Evolutionary conservation across 2,113 vertebrate species (phyloP).

Genomic region (Gobio gobio): DNA sequence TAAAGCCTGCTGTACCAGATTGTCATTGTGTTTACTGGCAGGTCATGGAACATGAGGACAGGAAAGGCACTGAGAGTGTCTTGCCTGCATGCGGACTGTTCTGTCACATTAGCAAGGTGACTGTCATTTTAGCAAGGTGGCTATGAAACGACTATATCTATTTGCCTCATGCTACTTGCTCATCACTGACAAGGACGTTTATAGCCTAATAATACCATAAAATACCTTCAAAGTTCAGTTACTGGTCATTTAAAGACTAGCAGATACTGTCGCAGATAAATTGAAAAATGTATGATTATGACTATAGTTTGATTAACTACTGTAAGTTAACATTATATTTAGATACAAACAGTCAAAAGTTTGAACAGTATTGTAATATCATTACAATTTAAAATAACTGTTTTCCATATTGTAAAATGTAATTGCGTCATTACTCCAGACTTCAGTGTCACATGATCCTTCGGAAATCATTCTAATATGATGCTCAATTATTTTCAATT

Average conservation of each 20-base stretch:
- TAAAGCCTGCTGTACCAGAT: constrained; percentile 19
- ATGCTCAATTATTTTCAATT: too few species aligned
- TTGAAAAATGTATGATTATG: neutral
- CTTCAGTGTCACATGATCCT: too few species aligned
- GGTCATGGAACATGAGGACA: constrained; percentile 24
- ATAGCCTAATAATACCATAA: constrained; percentile 25
- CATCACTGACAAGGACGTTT: constrained; percentile 29
- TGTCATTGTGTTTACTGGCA: constrained; percentile 35
- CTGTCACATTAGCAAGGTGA: constrained; percentile 36
- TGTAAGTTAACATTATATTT: neutral
- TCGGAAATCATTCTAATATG: too few species aligned
- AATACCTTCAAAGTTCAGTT: neutral
- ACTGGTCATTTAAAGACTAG: too few species aligned
- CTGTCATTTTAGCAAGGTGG: constrained; percentile 15
- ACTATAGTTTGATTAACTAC: neutral
- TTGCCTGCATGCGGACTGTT: neutral
- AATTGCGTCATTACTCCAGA: too few species aligned
- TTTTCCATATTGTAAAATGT: too few species aligned
- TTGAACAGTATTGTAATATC: too few species aligned
- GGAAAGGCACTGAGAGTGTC: neutral
- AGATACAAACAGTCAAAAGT: too few species aligned
- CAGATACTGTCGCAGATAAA: too few species aligned
- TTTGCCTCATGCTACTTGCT: constrained; percentile 31
- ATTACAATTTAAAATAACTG: too few species aligned
- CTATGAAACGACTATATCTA: constrained; percentile 19